These are phyloP conservation scores for Galbula dea DNA, from an alignment of 2,113 vertebrate species.

Conservation along the genomic window DNA sequence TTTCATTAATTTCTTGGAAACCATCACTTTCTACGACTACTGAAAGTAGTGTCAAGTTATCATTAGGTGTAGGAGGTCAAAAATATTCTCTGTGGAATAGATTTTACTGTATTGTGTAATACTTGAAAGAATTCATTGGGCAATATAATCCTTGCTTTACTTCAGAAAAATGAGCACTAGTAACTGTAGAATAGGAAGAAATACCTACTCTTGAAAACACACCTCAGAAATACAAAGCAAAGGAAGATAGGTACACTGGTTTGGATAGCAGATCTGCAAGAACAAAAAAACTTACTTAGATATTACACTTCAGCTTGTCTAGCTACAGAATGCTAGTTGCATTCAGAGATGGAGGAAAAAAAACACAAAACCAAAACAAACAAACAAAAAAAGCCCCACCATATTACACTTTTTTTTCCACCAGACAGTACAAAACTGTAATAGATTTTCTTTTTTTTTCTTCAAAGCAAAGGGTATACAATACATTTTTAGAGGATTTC, in stretches of 20 bases:
- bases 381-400: too few relatives aligned
- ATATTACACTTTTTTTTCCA: too few relatives aligned
- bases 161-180: neutral
- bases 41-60: neutral
- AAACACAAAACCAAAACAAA: neutral
- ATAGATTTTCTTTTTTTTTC: neutral
- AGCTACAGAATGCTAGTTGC: neutral
- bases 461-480: neutral
- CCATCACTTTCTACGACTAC: neutral
- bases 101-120: neutral
- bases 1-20: neutral
- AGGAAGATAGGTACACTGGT: neutral
- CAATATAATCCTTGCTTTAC: neutral
- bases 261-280: slow-evolving; percentile 30
- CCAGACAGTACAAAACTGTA: neutral
- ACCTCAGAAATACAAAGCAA: neutral
- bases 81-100: neutral
- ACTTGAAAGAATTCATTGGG: neutral
- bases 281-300: neutral
- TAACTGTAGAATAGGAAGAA: neutral
- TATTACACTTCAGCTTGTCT: neutral
- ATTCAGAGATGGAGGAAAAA: neutral
- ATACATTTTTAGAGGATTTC: neutral
- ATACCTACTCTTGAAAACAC: neutral
- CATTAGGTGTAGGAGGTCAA: neutral